phyloP scores from a whole-genome alignment of 2,888 invertebrate genomes.

The Heliconius sara region DNA sequence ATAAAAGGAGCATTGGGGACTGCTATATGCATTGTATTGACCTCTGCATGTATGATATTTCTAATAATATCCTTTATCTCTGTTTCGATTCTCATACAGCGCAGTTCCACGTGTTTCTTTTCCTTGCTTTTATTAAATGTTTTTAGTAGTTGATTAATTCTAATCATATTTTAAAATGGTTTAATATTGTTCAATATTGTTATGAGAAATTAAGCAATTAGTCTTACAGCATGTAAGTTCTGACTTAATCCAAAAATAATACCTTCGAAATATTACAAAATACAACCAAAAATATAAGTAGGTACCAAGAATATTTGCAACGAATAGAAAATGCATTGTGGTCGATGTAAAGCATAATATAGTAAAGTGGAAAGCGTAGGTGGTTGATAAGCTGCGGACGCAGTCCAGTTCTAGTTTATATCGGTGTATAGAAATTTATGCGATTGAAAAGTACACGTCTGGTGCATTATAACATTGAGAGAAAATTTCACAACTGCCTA shows the following conservation, averaged over 20 bases:
- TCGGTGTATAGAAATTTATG: constrained; percentile 56
- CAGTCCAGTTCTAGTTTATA: constrained; percentile 63
- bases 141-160: background rate
- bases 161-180: background rate
- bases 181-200: background rate
- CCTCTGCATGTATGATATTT: constrained; percentile 67
- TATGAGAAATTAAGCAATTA: background rate
- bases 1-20: constrained; percentile 64
- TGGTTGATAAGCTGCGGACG: constrained; percentile 66
- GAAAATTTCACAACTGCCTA: constrained; percentile 38
- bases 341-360: constrained; percentile 49
- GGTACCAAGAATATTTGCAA: constrained; percentile 26
- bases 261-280: background rate
- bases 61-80: constrained; percentile 73
- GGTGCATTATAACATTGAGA: constrained; percentile 44
- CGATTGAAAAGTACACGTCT: constrained; percentile 44
- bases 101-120: constrained; percentile 24
- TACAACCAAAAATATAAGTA: background rate
- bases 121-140: constrained; percentile 7
- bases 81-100: constrained; percentile 54
- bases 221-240: background rate
- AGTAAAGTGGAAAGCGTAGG: constrained; percentile 65
- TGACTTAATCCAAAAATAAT: background rate
- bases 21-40: constrained; percentile 64
- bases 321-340: constrained; percentile 40